Evolutionary conservation across 2,113 vertebrate species (phyloP), one percentile per base, ranked within the genome.

Genomic region (Pygoscelis antarcticus): DNA sequence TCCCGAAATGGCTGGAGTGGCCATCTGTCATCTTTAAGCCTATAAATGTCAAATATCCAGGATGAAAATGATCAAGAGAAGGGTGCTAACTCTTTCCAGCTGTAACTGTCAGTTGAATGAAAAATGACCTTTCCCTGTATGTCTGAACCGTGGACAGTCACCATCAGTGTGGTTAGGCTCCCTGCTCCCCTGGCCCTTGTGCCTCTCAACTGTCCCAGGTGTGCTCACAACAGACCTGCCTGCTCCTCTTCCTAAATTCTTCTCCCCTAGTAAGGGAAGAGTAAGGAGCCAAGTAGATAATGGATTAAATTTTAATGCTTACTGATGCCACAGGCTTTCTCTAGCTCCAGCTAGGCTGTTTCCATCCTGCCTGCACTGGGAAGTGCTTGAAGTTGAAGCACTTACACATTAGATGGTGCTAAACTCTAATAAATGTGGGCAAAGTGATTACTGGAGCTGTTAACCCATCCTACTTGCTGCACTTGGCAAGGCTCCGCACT

Each of bases 321-420:
- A 42, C 49, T 27, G 34, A 58, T 77, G 44, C 29, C 40, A 36
- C 54, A 34, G 54, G 68, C 30, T 87, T 78, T 79, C 52, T 87
- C 34, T 34, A 34, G 54, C 49, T 85, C 58, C 36, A 15, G 34
- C 40, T 11, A 29, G 52, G 49, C 80, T 89, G 20, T 34, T 93
- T 77, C 55, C 23, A 23, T 26, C 46, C 81, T 40, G 36, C 40
- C 65, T 16, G 8, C n/a, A 6, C 19, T 34, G 29, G 21, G 32
- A 74, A 94, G 62, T 26, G n/a, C 94, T 81, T 96, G 96, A 96
- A 94, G 7, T 47, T 88, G 75, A 94, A 79, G 91, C 74, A 51
- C 18, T 90, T 66, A 22, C 75, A 83, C 97, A 62, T 96, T 96
- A 97, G 97, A 84, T 97, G 96, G 96, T 95, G 97, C 96, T 96